Conservation (phyloP, 2,113 vertebrate genomes). For the Chlorodrepanis virens region DNA sequence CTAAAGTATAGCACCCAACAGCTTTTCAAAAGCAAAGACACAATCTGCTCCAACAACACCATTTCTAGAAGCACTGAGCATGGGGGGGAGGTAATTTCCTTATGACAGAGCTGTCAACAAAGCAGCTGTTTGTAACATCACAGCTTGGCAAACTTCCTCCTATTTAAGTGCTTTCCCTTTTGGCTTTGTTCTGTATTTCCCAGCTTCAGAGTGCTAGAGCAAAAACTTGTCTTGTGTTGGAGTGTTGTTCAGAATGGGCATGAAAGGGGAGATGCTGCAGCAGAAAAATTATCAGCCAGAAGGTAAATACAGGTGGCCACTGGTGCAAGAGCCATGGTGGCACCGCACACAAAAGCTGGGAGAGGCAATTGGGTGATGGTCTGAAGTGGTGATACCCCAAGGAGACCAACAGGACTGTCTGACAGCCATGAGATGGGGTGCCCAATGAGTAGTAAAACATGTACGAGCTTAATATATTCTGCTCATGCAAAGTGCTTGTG, state of each 20-base stretch:
- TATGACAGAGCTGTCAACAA: not conserved
- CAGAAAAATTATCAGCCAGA: not conserved
- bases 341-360: not conserved
- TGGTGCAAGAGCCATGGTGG: rapidly evolving
- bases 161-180: not conserved
- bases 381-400: not conserved
- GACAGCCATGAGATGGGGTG: not conserved
- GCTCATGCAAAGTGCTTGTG: rapidly evolving
- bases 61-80: not conserved
- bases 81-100: not conserved
- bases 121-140: not conserved
- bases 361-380: not conserved
- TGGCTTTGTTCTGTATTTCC: not conserved
- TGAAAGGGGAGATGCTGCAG: not conserved
- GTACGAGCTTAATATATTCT: not conserved
- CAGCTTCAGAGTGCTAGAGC: not conserved
- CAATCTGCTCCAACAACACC: not conserved
- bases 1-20: not conserved
- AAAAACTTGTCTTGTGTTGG: not conserved
- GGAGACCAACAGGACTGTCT: not conserved
- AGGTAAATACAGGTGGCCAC: not conserved
- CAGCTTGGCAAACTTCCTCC: not conserved
- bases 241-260: not conserved
- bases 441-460: not conserved
- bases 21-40: not conserved